Evolutionary conservation across 2,888 invertebrate genomes (phyloP).

Genomic region (Clepsis dumicolana): DNA sequence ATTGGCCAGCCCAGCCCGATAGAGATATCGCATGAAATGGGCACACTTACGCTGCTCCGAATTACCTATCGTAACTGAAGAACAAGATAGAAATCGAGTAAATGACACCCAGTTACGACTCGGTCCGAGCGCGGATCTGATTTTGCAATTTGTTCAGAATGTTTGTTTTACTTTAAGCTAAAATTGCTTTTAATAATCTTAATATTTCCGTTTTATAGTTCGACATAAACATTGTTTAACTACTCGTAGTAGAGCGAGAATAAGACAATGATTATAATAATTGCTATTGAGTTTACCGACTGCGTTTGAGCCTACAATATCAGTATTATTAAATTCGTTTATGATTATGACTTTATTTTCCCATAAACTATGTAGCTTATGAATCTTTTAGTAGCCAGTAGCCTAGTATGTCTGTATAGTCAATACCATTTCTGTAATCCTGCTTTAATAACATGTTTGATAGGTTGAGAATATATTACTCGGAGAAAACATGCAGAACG

Average conservation of each 20-base stretch:
- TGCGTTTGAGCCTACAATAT: neutral
- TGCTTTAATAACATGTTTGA: constrained; percentile 1
- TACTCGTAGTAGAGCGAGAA: neutral
- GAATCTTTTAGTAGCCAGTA: neutral
- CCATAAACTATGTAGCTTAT: neutral
- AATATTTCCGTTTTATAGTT: neutral
- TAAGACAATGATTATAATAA: neutral
- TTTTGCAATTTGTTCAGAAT: constrained; percentile 7
- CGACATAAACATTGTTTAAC: neutral
- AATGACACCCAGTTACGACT: constrained; percentile 54
- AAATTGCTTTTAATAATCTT: constrained; percentile 3
- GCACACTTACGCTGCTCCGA: constrained; percentile 61
- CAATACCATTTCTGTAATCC: neutral
- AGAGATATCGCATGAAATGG: constrained; percentile 60
- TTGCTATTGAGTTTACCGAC: neutral
- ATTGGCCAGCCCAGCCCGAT: constrained; percentile 53
- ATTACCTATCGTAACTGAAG: constrained; percentile 60
- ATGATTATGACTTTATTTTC: neutral
- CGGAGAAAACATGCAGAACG: constrained; percentile 56
- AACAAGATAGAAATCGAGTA: constrained; percentile 59
- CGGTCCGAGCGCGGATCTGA: constrained; percentile 8
- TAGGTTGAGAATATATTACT: constrained; percentile 7
- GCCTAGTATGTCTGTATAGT: neutral
- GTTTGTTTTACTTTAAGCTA: neutral
- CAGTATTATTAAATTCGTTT: neutral